Evolutionary conservation across 1,140 invertebrate genomes (phyloP).

Genomic region (Drosophila repletoides): DNA sequence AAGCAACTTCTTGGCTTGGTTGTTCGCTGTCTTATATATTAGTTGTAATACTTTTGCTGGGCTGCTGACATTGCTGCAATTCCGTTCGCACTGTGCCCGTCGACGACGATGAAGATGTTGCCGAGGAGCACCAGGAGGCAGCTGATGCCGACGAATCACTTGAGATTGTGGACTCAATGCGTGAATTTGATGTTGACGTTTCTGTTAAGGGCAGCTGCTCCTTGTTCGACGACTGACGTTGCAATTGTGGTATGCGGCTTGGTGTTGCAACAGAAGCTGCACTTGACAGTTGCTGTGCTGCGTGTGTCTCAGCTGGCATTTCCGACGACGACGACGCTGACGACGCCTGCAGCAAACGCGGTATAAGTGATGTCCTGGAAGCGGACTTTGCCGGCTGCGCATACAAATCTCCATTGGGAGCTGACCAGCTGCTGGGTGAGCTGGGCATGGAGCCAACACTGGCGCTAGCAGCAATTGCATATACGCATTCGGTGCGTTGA

Average conservation of each 20-base stretch:
- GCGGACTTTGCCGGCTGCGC: conserved; percentile 66
- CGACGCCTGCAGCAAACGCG: conserved; percentile 35
- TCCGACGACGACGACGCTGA: too few species aligned
- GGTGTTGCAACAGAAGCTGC: conserved; percentile 1
- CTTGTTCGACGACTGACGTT: conserved; percentile 58
- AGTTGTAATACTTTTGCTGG: conserved; percentile 58
- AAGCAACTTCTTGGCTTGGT: conserved; percentile 13
- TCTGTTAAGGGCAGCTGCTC: conserved; percentile 23
- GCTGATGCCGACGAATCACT: conserved; percentile 55
- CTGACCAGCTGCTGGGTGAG: conserved; percentile 49
- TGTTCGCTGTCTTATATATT: conserved; percentile 49
- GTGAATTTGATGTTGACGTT: conserved; percentile 21
- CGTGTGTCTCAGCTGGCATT: background rate
- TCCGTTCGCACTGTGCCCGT: conserved; percentile 80
- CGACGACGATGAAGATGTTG: conserved; percentile 67
- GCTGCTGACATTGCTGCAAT: conserved; percentile 62
- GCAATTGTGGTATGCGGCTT: conserved; percentile 66
- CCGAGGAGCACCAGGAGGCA: conserved; percentile 43
- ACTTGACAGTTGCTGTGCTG: conserved; percentile 3
- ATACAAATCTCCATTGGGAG: conserved; percentile 65
- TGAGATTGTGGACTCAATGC: conserved; percentile 61
- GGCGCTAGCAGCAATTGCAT: conserved; percentile 50
- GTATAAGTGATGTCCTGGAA: conserved; percentile 61
- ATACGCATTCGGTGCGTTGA: conserved; percentile 68
- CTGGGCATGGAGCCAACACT: conserved; percentile 26